Base-by-base conservation (phyloP, 2,888 invertebrate genomes). In the Drosophila setosimentum region DNA sequence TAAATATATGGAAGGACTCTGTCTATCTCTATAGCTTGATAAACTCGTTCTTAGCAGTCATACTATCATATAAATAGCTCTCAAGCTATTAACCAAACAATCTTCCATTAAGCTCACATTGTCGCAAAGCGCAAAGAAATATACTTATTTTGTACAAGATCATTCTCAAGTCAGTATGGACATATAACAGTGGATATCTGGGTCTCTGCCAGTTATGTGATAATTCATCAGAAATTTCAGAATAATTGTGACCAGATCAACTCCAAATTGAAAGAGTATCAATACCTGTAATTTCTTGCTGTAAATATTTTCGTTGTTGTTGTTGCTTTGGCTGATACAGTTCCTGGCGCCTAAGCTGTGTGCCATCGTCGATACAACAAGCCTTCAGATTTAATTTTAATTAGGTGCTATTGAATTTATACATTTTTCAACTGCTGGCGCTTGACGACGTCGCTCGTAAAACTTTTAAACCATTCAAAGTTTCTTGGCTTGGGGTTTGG, bases 331-430 rank as follows among this genome's bases (percentile, higher is more conserved):
- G 48, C 68, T 55, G 61, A 57, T 76, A 54, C 37, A 59, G 33
- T 55, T 72, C 37, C 27, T 62, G 66, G 48, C 64, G 69, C 69
- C 67, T 71, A 85, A 86, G 81, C 69, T 78, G 58, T 62, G 42
- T 51, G 51, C 81, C 74, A 68, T 59, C 69, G 80, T 80, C 89
- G 87, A 87, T 83, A 87, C 89, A 86, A 72, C 72, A 73, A 80
- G 87, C 83, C 86, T 81, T 90, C 82, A 83, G 89, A 86, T 86
- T 90, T 90, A 90, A 88, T 89, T 88, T 88, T 88, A 88, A 88
- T 88, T 90, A 88, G 87, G 76, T 88, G 90, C 87, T 88, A 90
- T 88, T 88, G 87, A 90, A 90, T 90, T 85, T 87, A 89, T 87
- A 87, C 79, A 87, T 85, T 82, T 90, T 88, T 85, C 78, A 88